These are phyloP conservation scores for Xanthostigma xanthostigma DNA, from an alignment of 2,888 invertebrate species.

Conservation along the genomic window DNA sequence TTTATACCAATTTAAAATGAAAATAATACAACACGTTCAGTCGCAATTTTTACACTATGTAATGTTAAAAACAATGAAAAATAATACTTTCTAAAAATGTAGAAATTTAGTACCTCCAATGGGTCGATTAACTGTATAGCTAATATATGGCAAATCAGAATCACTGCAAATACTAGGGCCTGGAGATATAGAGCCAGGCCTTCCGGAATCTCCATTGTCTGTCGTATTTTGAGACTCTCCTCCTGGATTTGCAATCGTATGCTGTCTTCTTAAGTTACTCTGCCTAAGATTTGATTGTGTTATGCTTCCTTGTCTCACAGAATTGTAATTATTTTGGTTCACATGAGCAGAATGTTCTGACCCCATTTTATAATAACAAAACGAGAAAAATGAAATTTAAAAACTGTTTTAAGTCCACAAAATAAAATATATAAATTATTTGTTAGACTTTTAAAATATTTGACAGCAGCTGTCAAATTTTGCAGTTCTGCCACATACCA, in stretches of 20 bases:
- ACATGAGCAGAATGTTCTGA: conserved; percentile 27
- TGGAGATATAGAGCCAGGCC: conserved; percentile 65
- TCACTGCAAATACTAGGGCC: conserved; percentile 81
- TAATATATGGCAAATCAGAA: conserved; percentile 79
- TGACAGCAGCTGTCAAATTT: too few relatives aligned
- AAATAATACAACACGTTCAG: conserved; percentile 5
- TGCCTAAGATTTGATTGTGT: conserved; percentile 12
- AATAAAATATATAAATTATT: too few relatives aligned
- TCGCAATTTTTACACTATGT: not conserved
- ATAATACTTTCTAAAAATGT: not conserved
- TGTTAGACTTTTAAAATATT: too few relatives aligned
- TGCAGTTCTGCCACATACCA: too few relatives aligned
- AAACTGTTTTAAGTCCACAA: too few relatives aligned
- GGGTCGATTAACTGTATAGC: conserved; percentile 77
- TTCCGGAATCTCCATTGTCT: conserved; percentile 27
- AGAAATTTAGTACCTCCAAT: conserved; percentile 49
- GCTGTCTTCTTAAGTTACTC: conserved; percentile 22
- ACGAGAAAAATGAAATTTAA: too few relatives aligned
- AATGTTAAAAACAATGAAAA: conserved; percentile 3
- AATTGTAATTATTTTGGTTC: conserved; percentile 8
- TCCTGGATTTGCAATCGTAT: conserved; percentile 29
- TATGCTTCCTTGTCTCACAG: conserved; percentile 20
- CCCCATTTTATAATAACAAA: conserved; percentile 20
- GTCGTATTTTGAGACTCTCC: conserved; percentile 18
- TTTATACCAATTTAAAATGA: not conserved